Evolutionary conservation across 2,888 invertebrate species (phyloP), one percentile per base, ranked within the genome.

Genomic region (Autographa pulchrina): DNA sequence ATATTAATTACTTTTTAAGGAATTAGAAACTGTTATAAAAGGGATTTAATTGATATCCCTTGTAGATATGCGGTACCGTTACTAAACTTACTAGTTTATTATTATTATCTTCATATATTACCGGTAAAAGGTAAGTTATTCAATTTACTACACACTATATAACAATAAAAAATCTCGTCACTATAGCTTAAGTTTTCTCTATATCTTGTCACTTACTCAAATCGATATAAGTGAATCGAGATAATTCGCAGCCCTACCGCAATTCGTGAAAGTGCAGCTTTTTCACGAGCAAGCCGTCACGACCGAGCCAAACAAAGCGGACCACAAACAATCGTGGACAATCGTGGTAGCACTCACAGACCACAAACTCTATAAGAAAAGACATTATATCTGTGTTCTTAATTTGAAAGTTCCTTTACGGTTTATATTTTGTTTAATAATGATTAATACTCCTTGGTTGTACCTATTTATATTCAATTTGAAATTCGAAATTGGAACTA

Each of bases 231-330:
- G 7, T 48, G 2, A 48, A 35, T 58, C 68, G 58, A 68, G 16
- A 35, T 2, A 38, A 58, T 68, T 58, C 35, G 20, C 83, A 81
- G 38, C 84, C 83, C 83, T 82, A 81, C 11, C 32, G 54, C 43
- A 68, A 88, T 85, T 87, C 90, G 93, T 90, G 94, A 94, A 94
- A 94, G 94, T 92, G 88, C 84, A 90, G 86, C 88, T 92, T 93
- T 91, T 90, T 89, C 85, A 87, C 86, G 86, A 85, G 75, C 75
- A 72, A 77, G 72, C 81, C 78, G 86, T 73, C 84, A 86, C 86
- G 84, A 83, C 78, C 72, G 81, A 65, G 62, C 25, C 79, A 82
- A 88, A 92, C 91, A 92, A 91, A 91, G 86, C 85, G 71, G 67
- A 88, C 89, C 89, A 72, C 92, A 88, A 85, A 89, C 87, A 86